Percentiles rank a stretch among this genome's conserved stretches.
Conservation (phyloP, 2,888 invertebrate genomes). For the Oscheius sp. region DNA sequence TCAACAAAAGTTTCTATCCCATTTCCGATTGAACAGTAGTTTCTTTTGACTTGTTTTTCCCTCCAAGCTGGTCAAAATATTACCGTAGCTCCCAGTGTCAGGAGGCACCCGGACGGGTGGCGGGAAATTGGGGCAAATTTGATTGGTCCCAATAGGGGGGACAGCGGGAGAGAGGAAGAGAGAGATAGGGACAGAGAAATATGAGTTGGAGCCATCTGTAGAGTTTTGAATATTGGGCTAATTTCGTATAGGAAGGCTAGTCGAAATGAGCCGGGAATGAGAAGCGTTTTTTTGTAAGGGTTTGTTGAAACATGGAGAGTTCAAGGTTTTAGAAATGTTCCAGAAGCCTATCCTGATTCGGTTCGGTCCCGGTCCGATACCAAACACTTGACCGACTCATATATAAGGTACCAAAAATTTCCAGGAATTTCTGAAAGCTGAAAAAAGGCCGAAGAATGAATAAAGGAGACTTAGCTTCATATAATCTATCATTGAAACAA, state of each 20-base stretch:
- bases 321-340: too few species aligned
- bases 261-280: too few species aligned
- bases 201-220: constrained; percentile 21
- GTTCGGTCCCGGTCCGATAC: too few species aligned
- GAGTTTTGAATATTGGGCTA: not conserved
- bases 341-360: too few species aligned
- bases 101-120: not conserved
- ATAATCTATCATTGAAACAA: too few species aligned
- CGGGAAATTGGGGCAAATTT: constrained; percentile 8
- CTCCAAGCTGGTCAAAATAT: not conserved
- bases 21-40: too few species aligned
- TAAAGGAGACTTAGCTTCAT: too few species aligned
- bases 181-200: constrained; percentile 10
- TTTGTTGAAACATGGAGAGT: too few species aligned
- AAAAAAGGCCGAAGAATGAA: not conserved
- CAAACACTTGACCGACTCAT: too few species aligned
- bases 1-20: too few species aligned
- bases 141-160: constrained; percentile 13
- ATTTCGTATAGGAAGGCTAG: not conserved
- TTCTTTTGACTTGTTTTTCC: not conserved
- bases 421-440: not conserved
- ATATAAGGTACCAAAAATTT: not conserved
- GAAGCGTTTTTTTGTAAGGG: too few species aligned
- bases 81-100: too few species aligned
- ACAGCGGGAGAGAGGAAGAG: not conserved